Evolutionary conservation across 1,140 invertebrate genomes (phyloP).

Genomic region (Drosophila sucinea): DNA sequence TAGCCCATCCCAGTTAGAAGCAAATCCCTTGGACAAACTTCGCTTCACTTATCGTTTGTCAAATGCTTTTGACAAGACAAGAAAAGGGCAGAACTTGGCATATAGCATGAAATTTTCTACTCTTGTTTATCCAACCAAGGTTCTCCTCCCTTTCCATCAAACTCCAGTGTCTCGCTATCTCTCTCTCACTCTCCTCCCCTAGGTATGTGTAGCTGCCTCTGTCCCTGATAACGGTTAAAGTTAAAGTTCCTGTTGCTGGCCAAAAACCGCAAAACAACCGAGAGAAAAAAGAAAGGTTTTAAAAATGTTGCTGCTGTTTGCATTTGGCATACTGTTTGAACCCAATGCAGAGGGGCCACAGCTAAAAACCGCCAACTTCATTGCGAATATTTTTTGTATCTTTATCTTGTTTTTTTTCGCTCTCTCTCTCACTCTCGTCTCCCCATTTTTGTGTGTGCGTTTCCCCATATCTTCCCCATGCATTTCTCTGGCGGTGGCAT

Average conservation of each 20-base stretch:
- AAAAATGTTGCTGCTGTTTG: slow-evolving; percentile 69
- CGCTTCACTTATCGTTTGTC: slow-evolving; percentile 63
- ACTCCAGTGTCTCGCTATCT: background rate
- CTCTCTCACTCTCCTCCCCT: slow-evolving; percentile 3
- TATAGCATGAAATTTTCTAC: slow-evolving; percentile 48
- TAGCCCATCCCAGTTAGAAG: background rate
- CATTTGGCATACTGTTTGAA: slow-evolving; percentile 73
- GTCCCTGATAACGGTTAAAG: slow-evolving; percentile 54
- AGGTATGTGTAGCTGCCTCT: slow-evolving; percentile 34
- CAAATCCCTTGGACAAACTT: slow-evolving; percentile 11
- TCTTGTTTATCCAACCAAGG: slow-evolving; percentile 14
- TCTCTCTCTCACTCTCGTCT: background rate
- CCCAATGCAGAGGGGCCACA: slow-evolving; percentile 47
- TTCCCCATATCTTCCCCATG: background rate
- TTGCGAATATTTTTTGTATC: slow-evolving; percentile 64
- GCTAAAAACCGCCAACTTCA: slow-evolving; percentile 61
- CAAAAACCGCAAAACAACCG: slow-evolving; percentile 39
- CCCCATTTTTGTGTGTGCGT: slow-evolving; percentile 28
- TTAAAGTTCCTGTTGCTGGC: slow-evolving; percentile 61
- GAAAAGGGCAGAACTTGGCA: slow-evolving; percentile 65
- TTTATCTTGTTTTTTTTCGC: slow-evolving; percentile 53
- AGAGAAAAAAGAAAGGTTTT: slow-evolving; percentile 53
- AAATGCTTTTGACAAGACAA: slow-evolving; percentile 74
- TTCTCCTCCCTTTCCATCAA: background rate
- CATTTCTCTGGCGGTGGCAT: slow-evolving; percentile 47